Conservation (phyloP, 2,113 vertebrate genomes). For the Nicator chloris region DNA sequence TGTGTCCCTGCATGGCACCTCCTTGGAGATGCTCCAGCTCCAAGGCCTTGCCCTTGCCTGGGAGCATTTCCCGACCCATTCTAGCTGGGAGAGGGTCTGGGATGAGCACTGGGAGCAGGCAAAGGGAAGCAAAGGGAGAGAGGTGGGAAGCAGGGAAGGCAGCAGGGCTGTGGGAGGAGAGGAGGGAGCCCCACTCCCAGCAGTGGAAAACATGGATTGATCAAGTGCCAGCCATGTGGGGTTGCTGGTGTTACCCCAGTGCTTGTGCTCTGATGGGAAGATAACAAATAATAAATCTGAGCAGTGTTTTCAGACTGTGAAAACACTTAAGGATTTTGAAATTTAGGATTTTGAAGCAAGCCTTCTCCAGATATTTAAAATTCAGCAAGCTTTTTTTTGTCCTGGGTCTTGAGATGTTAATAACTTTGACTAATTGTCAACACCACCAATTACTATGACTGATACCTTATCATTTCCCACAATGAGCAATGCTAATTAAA, state of each 20-base stretch:
- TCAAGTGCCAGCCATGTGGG: rapidly evolving
- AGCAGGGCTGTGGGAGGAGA: not conserved
- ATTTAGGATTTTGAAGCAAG: slow-evolving; percentile 7
- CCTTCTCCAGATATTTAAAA: slow-evolving; percentile 48
- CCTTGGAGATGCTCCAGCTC: not conserved
- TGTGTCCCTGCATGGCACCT: not conserved
- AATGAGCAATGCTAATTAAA: slow-evolving; percentile 84
- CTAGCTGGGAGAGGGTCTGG: not conserved
- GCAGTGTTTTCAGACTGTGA: not conserved
- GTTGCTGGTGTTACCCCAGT: not conserved
- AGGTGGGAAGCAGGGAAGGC: not conserved
- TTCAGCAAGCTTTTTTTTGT: slow-evolving; percentile 60
- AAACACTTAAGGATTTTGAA: too few species aligned
- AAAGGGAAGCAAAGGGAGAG: not conserved
- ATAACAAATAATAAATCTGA: not conserved
- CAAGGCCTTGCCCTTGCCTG: not conserved
- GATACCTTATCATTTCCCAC: slow-evolving; percentile 85
- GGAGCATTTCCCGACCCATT: not conserved
- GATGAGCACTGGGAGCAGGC: not conserved
- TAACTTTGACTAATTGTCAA: slow-evolving; percentile 83
- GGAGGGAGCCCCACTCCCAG: not conserved
- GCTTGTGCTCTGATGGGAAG: not conserved
- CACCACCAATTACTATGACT: slow-evolving; percentile 80
- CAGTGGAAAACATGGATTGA: not conserved
- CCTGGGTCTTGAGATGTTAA: slow-evolving; percentile 77